Conservation (phyloP, 2,888 invertebrate genomes). For the Siphlonurus alternatus region DNA sequence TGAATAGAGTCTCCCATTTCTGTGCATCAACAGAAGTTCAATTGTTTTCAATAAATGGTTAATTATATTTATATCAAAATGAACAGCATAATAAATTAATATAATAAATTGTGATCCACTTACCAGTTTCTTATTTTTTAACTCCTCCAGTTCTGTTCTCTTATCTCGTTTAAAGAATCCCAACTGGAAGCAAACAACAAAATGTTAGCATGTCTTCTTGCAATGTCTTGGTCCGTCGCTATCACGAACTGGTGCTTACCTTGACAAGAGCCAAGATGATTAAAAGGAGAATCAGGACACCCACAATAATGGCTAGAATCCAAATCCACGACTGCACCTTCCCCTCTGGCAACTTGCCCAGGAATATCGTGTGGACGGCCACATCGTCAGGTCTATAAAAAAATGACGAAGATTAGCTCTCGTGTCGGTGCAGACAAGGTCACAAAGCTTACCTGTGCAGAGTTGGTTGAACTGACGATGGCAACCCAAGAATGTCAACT, state of each 20-base stretch:
- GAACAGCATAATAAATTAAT: neutral
- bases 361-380: conserved; percentile 23
- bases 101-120: neutral
- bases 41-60: too few species aligned
- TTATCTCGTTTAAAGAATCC: conserved; percentile 33
- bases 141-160: conserved; percentile 30
- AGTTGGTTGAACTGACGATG: conserved; percentile 18
- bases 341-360: conserved; percentile 20
- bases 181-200: conserved; percentile 21
- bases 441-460: neutral
- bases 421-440: too few species aligned
- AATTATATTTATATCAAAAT: too few species aligned
- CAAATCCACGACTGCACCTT: conserved; percentile 21
- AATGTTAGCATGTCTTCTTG: too few species aligned
- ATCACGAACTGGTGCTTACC: conserved; percentile 7
- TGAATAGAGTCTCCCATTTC: too few species aligned
- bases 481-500: conserved; percentile 19
- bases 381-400: conserved; percentile 18
- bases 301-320: conserved; percentile 20
- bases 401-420: neutral
- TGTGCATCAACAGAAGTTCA: too few species aligned
- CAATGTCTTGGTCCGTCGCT: too few species aligned
- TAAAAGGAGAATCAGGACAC: conserved; percentile 20
- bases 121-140: conserved; percentile 15
- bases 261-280: conserved; percentile 19